Evolutionary conservation across 2,113 vertebrate genomes (phyloP).

Genomic region (Callospermophilus lateralis): DNA sequence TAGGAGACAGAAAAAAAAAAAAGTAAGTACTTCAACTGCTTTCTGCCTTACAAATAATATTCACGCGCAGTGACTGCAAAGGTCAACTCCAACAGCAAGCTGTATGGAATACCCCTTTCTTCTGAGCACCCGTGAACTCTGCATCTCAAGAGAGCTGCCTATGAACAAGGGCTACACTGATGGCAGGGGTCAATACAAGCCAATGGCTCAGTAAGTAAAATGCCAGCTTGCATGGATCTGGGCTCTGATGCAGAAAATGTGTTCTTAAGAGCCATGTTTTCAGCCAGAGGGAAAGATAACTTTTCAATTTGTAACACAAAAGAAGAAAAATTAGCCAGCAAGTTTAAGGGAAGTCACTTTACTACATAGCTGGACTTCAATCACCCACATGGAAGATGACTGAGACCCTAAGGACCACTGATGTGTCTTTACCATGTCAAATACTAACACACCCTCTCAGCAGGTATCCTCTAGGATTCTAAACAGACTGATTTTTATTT

Average conservation of each 20-base stretch:
- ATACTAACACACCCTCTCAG: not conserved
- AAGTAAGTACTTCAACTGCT: not conserved
- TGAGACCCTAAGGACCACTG: not conserved
- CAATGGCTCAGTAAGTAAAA: not conserved
- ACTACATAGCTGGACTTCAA: slow-evolving; percentile 15
- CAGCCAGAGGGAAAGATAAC: not conserved
- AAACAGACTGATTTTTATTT: slow-evolving; percentile 43
- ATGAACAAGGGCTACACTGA: not conserved
- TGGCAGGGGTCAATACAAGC: not conserved
- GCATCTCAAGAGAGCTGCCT: not conserved
- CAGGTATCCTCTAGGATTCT: not conserved
- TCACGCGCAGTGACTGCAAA: not conserved
- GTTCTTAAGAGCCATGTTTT: slow-evolving; percentile 32
- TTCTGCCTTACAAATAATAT: slow-evolving; percentile 23
- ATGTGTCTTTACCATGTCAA: not conserved
- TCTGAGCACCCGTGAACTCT: not conserved
- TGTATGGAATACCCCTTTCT: not conserved
- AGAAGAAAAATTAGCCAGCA: slow-evolving; percentile 43
- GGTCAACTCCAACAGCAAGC: not conserved
- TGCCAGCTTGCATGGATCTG: not conserved
- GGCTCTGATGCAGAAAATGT: not conserved
- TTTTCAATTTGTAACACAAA: slow-evolving; percentile 61
- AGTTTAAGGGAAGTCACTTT: slow-evolving; percentile 71
- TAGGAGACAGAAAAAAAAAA: not conserved
- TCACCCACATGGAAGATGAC: not conserved